Conservation (phyloP, 2,888 invertebrate genomes). For the Mermis nigrescens region DNA sequence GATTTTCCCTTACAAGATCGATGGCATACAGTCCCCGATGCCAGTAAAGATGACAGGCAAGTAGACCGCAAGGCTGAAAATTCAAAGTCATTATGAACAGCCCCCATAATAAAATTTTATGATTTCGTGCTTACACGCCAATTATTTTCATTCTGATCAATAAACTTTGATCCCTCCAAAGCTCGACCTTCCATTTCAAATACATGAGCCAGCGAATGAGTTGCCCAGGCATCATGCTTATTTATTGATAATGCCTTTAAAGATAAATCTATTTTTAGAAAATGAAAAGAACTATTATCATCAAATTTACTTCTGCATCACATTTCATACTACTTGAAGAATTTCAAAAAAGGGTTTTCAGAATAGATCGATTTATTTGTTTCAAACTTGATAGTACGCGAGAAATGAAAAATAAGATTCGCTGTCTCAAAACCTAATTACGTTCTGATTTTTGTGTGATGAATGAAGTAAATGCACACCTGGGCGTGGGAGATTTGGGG, state of each 20-base stretch:
- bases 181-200: slow-evolving; percentile 36
- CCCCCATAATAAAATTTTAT: not conserved
- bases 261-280: not conserved
- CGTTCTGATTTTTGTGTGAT: too few species aligned
- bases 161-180: slow-evolving; percentile 35
- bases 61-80: slow-evolving; percentile 33
- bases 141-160: slow-evolving; percentile 34
- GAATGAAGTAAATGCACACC: too few species aligned
- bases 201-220: slow-evolving; percentile 39
- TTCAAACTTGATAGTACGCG: too few species aligned
- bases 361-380: too few species aligned
- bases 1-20: too few species aligned
- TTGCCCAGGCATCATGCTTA: slow-evolving; percentile 39
- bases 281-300: not conserved
- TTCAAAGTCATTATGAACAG: not conserved
- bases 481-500: too few species aligned
- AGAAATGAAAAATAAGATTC: too few species aligned
- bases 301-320: not conserved
- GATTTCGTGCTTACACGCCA: slow-evolving; percentile 33
- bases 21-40: slow-evolving; percentile 39
- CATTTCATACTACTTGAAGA: too few species aligned
- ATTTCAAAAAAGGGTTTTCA: too few species aligned
- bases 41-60: slow-evolving; percentile 41
- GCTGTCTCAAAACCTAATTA: too few species aligned
- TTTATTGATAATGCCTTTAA: slow-evolving; percentile 34